These are phyloP conservation scores for Strigamia maritima DNA, from an alignment of 2,888 invertebrate species.

Conservation along the genomic window DNA sequence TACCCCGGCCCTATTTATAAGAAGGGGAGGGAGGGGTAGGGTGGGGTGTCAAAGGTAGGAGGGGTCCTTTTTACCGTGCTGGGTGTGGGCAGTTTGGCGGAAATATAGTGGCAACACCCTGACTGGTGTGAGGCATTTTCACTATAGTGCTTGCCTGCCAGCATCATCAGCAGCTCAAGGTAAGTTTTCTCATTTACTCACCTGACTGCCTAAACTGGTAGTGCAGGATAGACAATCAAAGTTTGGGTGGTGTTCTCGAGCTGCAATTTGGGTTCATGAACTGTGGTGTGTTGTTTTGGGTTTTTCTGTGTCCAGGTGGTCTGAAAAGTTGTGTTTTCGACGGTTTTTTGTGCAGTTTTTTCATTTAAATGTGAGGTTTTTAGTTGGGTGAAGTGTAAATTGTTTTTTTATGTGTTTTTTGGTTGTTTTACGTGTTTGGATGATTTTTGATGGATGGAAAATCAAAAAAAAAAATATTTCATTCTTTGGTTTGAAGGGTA, in stretches of 20 bases:
- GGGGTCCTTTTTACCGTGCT: conserved; percentile 9
- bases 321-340: not conserved
- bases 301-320: not conserved
- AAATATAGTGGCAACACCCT: conserved; percentile 20
- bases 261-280: not conserved
- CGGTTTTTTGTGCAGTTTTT: too few species aligned
- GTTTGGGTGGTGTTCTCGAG: not conserved
- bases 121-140: not conserved
- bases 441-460: too few species aligned
- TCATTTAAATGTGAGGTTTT: too few species aligned
- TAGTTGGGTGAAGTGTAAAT: too few species aligned
- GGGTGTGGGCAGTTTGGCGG: conserved; percentile 25
- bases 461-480: too few species aligned
- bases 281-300: not conserved
- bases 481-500: too few species aligned
- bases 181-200: not conserved
- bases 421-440: too few species aligned
- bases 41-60: conserved; percentile 23
- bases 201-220: not conserved
- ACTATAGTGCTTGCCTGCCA: not conserved
- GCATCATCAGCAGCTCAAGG: conserved; percentile 1
- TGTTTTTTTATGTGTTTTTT: too few species aligned
- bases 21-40: not conserved
- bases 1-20: not conserved
- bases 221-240: not conserved